phyloP scores from a whole-genome alignment of 2,888 invertebrate genomes.

The Pyrrhosoma nymphula region DNA sequence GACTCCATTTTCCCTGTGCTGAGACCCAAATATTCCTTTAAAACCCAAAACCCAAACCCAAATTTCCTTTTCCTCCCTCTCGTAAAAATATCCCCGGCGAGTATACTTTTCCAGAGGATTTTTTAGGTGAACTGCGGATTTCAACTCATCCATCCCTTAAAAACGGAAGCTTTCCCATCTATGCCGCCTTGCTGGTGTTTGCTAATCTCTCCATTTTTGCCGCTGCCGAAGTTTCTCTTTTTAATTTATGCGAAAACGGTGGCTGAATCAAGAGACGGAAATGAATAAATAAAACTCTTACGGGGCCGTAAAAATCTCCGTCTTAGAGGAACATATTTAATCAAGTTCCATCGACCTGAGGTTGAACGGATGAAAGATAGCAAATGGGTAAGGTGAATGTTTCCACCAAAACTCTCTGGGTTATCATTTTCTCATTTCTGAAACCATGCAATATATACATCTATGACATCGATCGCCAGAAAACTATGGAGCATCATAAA shows the following conservation, averaged over 20 bases:
- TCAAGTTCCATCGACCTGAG: background rate
- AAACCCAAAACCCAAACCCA: too few relatives aligned
- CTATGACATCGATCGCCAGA: too few relatives aligned
- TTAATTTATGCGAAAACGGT: background rate
- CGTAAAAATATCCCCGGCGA: background rate
- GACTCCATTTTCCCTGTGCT: too few relatives aligned
- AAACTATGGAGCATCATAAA: too few relatives aligned
- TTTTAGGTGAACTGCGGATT: background rate
- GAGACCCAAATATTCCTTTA: too few relatives aligned
- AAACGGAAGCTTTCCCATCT: background rate
- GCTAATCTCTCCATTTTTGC: background rate
- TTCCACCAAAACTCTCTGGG: too few relatives aligned
- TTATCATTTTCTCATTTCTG: background rate
- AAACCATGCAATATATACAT: background rate
- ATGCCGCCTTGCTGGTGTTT: background rate
- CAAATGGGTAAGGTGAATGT: background rate
- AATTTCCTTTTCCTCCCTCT: too few relatives aligned
- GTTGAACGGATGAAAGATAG: too few relatives aligned
- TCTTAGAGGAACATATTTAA: background rate
- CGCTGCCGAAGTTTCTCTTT: background rate
- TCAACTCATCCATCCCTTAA: background rate
- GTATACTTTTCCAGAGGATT: background rate
- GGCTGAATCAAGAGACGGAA: background rate
- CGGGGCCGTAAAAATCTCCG: background rate
- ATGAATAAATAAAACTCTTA: background rate